These are phyloP conservation scores for Pachycephala philippinensis DNA, from an alignment of 2,113 vertebrate species.

Conservation along the genomic window DNA sequence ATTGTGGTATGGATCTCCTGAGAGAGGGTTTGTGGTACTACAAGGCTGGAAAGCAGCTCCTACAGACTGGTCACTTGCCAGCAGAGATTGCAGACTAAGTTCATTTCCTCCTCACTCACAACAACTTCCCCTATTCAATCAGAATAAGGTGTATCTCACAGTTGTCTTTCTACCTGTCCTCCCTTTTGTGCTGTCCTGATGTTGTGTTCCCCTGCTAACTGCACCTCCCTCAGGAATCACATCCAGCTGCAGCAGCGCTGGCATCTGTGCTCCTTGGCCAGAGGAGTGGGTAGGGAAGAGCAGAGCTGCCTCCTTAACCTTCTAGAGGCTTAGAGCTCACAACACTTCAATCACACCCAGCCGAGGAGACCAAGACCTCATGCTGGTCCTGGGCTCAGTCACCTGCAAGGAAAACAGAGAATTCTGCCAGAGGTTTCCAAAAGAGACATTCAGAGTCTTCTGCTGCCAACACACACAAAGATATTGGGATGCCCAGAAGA, in stretches of 20 bases:
- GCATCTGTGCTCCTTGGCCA: neutral
- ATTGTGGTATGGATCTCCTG: fast-evolving
- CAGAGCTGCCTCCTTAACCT: neutral
- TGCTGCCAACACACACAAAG: neutral
- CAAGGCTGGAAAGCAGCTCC: neutral
- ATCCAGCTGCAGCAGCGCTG: neutral
- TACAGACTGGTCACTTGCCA: neutral
- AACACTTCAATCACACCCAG: neutral
- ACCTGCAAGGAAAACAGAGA: neutral
- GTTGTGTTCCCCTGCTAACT: neutral
- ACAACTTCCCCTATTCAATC: neutral
- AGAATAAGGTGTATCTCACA: neutral
- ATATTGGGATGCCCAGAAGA: neutral
- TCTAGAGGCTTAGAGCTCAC: neutral
- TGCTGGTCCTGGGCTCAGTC: neutral
- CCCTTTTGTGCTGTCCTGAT: neutral
- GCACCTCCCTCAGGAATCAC: neutral
- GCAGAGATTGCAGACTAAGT: neutral
- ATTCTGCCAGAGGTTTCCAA: neutral
- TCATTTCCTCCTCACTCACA: neutral
- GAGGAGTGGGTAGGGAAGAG: neutral
- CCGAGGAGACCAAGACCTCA: neutral
- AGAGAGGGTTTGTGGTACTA: neutral
- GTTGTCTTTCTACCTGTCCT: neutral
- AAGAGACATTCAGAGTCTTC: neutral